Evolutionary conservation across 2,797 vertebrate genomes (phyloP).

Genomic region (Silurus lanzhouensis): DNA sequence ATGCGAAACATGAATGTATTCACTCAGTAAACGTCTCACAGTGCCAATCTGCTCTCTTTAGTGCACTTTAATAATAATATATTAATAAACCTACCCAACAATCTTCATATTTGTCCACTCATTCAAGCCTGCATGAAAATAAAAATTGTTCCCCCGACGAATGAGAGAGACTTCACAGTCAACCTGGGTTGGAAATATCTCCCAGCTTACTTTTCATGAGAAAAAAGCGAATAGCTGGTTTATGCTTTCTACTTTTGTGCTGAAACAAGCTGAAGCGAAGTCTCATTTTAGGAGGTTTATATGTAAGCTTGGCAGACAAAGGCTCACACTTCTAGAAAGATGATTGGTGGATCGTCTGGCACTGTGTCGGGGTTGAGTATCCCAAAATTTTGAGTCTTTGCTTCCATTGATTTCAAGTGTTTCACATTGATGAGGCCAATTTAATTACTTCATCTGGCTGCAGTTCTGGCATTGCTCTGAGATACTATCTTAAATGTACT

Average conservation of each 20-base stretch:
- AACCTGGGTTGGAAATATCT: not conserved
- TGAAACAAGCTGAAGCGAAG: not conserved
- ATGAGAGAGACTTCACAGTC: not conserved
- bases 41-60: not conserved
- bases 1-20: not conserved
- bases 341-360: not conserved
- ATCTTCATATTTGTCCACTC: not conserved
- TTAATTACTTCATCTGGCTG: not conserved
- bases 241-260: not conserved
- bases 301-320: not conserved
- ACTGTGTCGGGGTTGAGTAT: too few species aligned
- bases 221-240: not conserved
- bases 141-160: not conserved
- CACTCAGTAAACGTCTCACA: not conserved
- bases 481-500: not conserved
- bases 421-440: not conserved
- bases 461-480: not conserved
- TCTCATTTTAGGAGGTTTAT: not conserved
- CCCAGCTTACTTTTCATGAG: not conserved
- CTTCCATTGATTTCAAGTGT: not conserved
- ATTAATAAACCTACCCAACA: not conserved
- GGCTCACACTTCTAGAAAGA: not conserved
- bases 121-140: not conserved
- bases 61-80: not conserved
- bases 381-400: not conserved